Evolutionary conservation across 2,888 invertebrate species (phyloP).

Genomic region (Melanostoma scalare): DNA sequence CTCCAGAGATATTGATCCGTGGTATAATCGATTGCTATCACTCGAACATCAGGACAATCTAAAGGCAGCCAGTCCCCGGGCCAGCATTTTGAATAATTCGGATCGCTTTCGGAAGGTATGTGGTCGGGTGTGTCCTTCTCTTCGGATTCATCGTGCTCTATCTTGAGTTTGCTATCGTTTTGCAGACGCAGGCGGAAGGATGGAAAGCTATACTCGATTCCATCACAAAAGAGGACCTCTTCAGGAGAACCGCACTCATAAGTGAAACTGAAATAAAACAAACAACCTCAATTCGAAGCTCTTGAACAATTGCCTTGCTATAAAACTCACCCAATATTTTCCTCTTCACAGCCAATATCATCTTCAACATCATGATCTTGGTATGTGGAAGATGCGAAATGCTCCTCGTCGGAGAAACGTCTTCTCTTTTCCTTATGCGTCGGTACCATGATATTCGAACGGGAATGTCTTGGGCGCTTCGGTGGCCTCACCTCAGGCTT

Average conservation of each 20-base stretch:
- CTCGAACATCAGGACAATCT: constrained; percentile 89
- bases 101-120: constrained; percentile 75
- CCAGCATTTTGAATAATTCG: constrained; percentile 88
- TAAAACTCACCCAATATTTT: constrained; percentile 44
- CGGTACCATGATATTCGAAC: constrained; percentile 77
- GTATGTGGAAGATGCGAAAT: constrained; percentile 26
- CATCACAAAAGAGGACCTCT: constrained; percentile 78
- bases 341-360: constrained; percentile 63
- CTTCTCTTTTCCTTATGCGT: constrained; percentile 79
- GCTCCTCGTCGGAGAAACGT: constrained; percentile 74
- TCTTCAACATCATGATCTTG: constrained; percentile 37
- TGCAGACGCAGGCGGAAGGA: constrained; percentile 80
- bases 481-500: constrained; percentile 80
- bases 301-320: background rate
- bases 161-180: constrained; percentile 75
- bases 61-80: constrained; percentile 92
- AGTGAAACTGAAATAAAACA: constrained; percentile 73
- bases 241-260: constrained; percentile 78
- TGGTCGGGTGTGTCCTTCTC: background rate
- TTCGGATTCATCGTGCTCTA: constrained; percentile 76
- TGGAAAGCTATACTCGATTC: constrained; percentile 80
- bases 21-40: constrained; percentile 92
- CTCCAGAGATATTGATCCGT: constrained; percentile 91
- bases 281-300: background rate
- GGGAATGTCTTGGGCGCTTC: constrained; percentile 79